These are phyloP conservation scores for Atherinomorus stipes DNA, from an alignment of 2,113 vertebrate genomes.

Conservation along the genomic window DNA sequence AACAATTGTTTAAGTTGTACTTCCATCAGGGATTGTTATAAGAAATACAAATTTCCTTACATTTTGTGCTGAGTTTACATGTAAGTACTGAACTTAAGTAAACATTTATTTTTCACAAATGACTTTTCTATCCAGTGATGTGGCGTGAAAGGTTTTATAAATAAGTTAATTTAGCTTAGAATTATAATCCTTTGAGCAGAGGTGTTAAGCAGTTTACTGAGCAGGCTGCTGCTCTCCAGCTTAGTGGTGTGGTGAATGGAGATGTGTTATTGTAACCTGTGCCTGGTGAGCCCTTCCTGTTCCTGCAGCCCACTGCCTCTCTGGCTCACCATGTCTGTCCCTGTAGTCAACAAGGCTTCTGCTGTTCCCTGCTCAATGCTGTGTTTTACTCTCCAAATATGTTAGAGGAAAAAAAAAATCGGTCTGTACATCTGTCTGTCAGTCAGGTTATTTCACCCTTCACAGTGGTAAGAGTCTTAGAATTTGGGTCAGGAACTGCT, in stretches of 20 bases:
- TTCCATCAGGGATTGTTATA: too few relatives aligned
- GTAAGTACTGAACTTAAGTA: neutral
- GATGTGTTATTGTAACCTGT: constrained; percentile 74
- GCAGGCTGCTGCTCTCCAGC: constrained; percentile 32
- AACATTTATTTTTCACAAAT: neutral
- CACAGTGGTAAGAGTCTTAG: constrained; percentile 35
- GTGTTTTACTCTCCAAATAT: constrained; percentile 78
- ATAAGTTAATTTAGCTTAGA: neutral
- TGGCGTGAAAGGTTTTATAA: neutral
- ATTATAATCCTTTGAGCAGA: constrained; percentile 7
- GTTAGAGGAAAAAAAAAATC: constrained; percentile 49
- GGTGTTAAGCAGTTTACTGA: constrained; percentile 18
- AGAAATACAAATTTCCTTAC: neutral
- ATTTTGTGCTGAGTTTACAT: neutral
- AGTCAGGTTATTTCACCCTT: constrained; percentile 60
- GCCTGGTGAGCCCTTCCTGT: constrained; percentile 59
- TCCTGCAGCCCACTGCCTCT: constrained; percentile 59
- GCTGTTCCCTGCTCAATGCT: constrained; percentile 74
- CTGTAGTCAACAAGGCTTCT: constrained; percentile 75
- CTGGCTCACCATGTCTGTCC: constrained; percentile 71
- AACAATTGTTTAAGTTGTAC: too few relatives aligned
- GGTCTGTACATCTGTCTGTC: constrained; percentile 73
- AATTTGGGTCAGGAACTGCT: constrained; percentile 56
- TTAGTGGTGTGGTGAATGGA: constrained; percentile 42
- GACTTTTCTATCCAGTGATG: neutral